Evolutionary conservation across 2,888 invertebrate genomes (phyloP).

Genomic region (Lysandra coridon): DNA sequence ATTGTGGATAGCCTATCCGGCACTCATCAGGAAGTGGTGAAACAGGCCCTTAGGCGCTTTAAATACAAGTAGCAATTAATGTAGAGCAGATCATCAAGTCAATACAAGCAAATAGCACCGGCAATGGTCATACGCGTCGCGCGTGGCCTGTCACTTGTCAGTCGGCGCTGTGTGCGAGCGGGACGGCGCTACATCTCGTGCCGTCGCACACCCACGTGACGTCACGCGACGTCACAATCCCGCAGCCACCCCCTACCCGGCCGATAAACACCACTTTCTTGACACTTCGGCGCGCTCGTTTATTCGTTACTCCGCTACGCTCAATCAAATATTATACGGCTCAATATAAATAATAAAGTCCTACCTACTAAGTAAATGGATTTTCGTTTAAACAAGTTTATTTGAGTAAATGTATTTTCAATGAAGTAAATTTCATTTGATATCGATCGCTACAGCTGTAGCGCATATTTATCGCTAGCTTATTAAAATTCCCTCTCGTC

Average conservation of each 20-base stretch:
- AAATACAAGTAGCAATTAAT: not conserved
- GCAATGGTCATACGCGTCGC: constrained; percentile 72
- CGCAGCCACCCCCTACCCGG: constrained; percentile 43
- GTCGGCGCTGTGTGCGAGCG: constrained; percentile 52
- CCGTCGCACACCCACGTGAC: constrained; percentile 69
- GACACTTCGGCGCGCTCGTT: constrained; percentile 3
- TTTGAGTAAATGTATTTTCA: no score
- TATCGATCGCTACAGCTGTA: no score
- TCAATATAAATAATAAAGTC: not conserved
- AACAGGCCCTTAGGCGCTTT: no score
- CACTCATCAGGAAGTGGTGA: no score
- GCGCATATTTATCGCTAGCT: no score
- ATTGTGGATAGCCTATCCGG: no score
- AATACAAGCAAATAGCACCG: constrained; percentile 41
- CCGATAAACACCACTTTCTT: constrained; percentile 6
- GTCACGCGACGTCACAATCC: constrained; percentile 64
- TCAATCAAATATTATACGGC: constrained; percentile 3
- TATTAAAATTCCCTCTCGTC: not conserved
- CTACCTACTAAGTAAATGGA: no score
- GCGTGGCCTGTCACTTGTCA: constrained; percentile 58
- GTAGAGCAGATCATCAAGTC: not conserved
- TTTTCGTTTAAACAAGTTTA: no score
- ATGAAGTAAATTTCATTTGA: no score
- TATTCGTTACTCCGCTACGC: not conserved
- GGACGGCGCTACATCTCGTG: constrained; percentile 47